Conservation (phyloP, 2,797 vertebrate genomes). For the Myotis vivesi region DNA sequence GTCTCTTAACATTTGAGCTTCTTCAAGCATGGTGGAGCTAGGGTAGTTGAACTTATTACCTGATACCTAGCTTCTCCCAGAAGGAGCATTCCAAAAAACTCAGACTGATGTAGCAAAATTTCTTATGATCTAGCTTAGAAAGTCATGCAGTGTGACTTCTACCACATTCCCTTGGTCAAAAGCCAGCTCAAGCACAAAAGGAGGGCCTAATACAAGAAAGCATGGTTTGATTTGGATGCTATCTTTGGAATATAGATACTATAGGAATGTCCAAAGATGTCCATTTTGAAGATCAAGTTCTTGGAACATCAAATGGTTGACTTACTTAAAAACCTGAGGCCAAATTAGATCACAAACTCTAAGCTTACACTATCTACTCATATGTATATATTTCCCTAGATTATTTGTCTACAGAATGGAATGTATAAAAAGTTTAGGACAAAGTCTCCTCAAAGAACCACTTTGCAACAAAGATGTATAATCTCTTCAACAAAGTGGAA, state of each 20-base stretch:
- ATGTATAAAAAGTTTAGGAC: background rate
- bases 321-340: background rate
- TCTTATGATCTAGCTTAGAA: background rate
- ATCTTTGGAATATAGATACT: background rate
- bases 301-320: background rate
- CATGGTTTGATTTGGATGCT: background rate
- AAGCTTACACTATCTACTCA: background rate
- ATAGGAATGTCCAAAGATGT: background rate
- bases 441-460: background rate
- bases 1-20: background rate
- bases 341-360: background rate
- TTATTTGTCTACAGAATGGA: background rate
- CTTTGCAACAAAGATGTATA: slow-evolving; percentile 36
- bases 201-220: background rate
- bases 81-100: background rate
- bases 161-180: background rate
- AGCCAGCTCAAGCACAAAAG: background rate
- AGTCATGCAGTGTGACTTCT: background rate
- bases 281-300: background rate
- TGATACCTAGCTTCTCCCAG: background rate
- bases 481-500: slow-evolving; percentile 38
- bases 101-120: background rate
- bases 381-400: background rate
- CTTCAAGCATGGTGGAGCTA: background rate
- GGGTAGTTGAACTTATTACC: background rate